Evolutionary conservation across 2,888 invertebrate species (phyloP).

Genomic region (Cosmia trapezina): DNA sequence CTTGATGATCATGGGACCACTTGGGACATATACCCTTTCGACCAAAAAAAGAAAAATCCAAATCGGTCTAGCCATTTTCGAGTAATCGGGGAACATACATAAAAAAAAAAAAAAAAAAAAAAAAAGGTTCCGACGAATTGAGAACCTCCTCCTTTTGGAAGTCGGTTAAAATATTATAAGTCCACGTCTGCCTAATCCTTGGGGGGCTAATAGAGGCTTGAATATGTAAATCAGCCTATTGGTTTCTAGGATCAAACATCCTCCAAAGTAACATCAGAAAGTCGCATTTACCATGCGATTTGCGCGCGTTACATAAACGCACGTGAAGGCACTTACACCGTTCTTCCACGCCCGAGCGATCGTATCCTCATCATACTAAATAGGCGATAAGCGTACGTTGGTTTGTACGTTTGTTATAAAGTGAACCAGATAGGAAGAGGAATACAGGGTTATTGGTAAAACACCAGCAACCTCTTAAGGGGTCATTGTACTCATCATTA

Average conservation of each 20-base stretch:
- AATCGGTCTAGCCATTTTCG: too few relatives aligned
- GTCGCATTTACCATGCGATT: slow-evolving; percentile 15
- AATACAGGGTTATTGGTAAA: too few relatives aligned
- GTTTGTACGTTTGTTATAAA: background rate
- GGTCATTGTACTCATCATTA: too few relatives aligned
- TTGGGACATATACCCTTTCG: too few relatives aligned
- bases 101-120: too few relatives aligned
- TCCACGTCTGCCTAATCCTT: background rate
- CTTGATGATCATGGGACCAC: too few relatives aligned
- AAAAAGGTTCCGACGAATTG: too few relatives aligned
- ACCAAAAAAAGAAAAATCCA: too few relatives aligned
- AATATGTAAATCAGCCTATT: background rate
- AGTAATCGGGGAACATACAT: too few relatives aligned
- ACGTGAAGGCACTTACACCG: slow-evolving; percentile 19
- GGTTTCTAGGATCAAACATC: background rate
- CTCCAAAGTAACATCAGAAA: slow-evolving; percentile 11
- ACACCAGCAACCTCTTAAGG: too few relatives aligned
- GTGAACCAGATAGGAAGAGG: background rate
- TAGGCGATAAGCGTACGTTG: background rate
- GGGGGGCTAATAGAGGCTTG: background rate
- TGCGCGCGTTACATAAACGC: slow-evolving; percentile 22
- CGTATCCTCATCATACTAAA: slow-evolving; percentile 23
- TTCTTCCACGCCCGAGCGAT: background rate
- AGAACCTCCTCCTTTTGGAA: too few relatives aligned
- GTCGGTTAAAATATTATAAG: too few relatives aligned